These are phyloP conservation scores for Pandemis corylana DNA, from an alignment of 2,888 invertebrate species.

Conservation along the genomic window DNA sequence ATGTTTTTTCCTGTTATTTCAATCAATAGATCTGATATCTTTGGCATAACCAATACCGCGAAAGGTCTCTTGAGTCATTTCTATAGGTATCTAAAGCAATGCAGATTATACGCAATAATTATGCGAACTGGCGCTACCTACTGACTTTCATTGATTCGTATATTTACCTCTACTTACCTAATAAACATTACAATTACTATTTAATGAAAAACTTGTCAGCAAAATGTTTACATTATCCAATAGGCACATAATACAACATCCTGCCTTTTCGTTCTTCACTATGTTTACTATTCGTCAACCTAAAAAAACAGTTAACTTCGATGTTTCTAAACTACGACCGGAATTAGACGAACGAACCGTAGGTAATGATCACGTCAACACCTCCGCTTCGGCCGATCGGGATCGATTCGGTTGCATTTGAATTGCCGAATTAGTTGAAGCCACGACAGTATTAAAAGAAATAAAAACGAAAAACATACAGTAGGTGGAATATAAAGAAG, in stretches of 20 bases:
- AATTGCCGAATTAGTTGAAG: slow-evolving; percentile 57
- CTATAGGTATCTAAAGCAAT: no score
- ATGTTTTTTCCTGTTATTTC: no score
- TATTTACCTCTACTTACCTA: no score
- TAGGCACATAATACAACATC: not conserved
- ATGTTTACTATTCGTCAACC: slow-evolving; percentile 23
- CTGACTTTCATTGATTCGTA: no score
- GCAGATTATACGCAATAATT: no score
- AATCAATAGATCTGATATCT: no score
- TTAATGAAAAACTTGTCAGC: not conserved
- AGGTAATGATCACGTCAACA: slow-evolving; percentile 52
- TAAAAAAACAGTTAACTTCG: slow-evolving; percentile 25
- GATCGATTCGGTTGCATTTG: slow-evolving; percentile 55
- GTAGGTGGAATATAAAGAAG: no score
- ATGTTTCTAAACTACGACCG: slow-evolving; percentile 23
- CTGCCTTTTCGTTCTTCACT: not conserved
- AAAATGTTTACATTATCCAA: not conserved
- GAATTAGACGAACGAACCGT: slow-evolving; percentile 33
- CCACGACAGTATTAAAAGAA: slow-evolving; percentile 3
- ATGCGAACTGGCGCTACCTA: no score
- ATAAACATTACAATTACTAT: no score
- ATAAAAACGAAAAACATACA: not conserved
- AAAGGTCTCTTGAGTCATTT: no score
- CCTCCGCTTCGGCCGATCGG: slow-evolving; percentile 43
- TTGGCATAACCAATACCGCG: no score